phyloP scores from a whole-genome alignment of 1,140 invertebrate species.

The Patella vulgata region DNA sequence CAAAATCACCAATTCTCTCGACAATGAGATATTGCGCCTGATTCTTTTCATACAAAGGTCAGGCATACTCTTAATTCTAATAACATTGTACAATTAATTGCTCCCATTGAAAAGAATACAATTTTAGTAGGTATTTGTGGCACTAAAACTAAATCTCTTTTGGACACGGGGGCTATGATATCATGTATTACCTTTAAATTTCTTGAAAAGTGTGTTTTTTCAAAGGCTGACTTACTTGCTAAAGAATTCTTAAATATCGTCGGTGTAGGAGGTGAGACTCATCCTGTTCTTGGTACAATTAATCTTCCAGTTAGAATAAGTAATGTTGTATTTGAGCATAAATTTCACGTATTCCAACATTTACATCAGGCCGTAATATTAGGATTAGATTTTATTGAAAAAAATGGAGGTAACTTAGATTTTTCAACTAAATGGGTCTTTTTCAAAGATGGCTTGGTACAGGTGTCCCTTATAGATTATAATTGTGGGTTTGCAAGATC shows the following conservation, averaged over 20 bases:
- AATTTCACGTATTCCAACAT: constrained; percentile 1
- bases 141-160: background rate
- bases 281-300: background rate
- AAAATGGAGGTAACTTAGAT: background rate
- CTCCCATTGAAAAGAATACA: background rate
- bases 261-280: too few relatives aligned
- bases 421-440: background rate
- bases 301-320: background rate
- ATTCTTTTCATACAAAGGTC: too few relatives aligned
- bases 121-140: background rate
- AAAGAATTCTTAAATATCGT: too few relatives aligned
- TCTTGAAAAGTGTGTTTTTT: background rate
- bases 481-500: background rate
- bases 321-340: background rate
- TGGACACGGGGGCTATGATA: constrained; percentile 2
- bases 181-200: background rate
- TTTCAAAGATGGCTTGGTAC: background rate
- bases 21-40: too few relatives aligned
- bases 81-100: too few relatives aligned
- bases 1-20: too few relatives aligned
- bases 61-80: too few relatives aligned
- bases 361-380: constrained; percentile 2
- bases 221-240: background rate
- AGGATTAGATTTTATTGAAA: constrained; percentile 15
- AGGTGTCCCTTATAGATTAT: background rate